phyloP scores from a whole-genome alignment of 1,140 invertebrate species.

The Drosophila varians region DNA sequence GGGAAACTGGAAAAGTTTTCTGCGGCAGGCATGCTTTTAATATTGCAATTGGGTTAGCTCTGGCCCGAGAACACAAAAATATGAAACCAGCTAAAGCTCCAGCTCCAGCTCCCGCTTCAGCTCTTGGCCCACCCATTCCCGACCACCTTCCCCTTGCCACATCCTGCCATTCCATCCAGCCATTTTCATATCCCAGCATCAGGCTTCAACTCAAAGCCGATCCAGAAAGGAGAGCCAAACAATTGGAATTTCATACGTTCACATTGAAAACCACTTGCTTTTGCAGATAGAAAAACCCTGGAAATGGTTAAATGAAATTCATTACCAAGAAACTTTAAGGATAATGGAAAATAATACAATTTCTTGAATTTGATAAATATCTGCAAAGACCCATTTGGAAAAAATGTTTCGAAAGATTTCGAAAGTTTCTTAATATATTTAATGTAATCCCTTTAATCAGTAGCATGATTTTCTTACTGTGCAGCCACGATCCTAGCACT shows the following conservation, averaged over 20 bases:
- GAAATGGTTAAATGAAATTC: not conserved
- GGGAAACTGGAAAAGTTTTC: constrained; percentile 47
- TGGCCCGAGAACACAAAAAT: constrained; percentile 30
- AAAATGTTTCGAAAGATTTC: too few species aligned
- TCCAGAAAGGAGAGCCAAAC: constrained; percentile 46
- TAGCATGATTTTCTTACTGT: not conserved
- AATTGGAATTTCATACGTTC: constrained; percentile 75
- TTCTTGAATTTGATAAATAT: too few species aligned
- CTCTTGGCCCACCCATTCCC: not conserved
- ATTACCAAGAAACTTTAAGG: not conserved
- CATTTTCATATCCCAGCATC: not conserved
- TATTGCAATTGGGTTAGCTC: constrained; percentile 75
- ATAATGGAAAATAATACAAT: not conserved
- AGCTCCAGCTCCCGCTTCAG: too few species aligned
- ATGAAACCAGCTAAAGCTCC: constrained; percentile 33
- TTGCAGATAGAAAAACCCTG: constrained; percentile 15
- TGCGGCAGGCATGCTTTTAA: constrained; percentile 68
- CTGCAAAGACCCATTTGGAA: too few species aligned
- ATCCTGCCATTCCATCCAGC: not conserved
- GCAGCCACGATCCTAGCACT: constrained; percentile 9
- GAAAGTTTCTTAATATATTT: not conserved
- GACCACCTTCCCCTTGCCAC: not conserved
- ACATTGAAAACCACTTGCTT: constrained; percentile 41
- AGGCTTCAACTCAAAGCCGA: constrained; percentile 14
- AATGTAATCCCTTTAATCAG: not conserved